Conservation (phyloP, 2,888 invertebrate genomes). For the Graphium colonna region DNA sequence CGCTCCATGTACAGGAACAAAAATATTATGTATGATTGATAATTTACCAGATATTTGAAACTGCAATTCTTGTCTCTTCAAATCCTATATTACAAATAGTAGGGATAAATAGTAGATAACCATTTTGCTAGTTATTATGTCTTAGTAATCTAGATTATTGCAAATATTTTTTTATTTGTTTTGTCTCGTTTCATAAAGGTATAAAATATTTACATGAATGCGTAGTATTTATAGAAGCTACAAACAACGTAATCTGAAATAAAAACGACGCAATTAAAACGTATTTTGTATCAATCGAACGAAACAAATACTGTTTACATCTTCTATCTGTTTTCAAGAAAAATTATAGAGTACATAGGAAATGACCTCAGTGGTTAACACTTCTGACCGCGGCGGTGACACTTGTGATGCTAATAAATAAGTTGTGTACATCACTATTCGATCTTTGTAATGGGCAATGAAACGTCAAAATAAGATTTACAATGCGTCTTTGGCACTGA, state of each 20-base stretch:
- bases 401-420: constrained; percentile 45
- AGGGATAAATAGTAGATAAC: too few relatives aligned
- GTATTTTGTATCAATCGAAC: constrained; percentile 10
- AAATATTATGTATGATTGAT: too few relatives aligned
- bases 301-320: constrained; percentile 7
- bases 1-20: too few relatives aligned
- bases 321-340: constrained; percentile 29
- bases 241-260: neutral
- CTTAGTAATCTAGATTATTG: too few relatives aligned
- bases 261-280: constrained; percentile 8
- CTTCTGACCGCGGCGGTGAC: constrained; percentile 34
- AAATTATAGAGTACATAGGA: constrained; percentile 44
- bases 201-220: neutral
- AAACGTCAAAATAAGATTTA: constrained; percentile 39
- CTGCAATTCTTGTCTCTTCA: too few relatives aligned
- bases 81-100: too few relatives aligned
- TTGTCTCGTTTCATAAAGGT: too few relatives aligned
- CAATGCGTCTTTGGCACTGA: constrained; percentile 77
- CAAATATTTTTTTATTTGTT: too few relatives aligned
- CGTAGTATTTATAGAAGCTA: too few relatives aligned
- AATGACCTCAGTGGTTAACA: constrained; percentile 58
- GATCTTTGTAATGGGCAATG: constrained; percentile 24
- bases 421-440: constrained; percentile 30
- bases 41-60: too few relatives aligned
- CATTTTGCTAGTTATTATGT: too few relatives aligned